Percentiles rank a stretch among this genome's conserved stretches.
Evolutionary conservation across 2,113 vertebrate species (phyloP).

Genomic region (Gambusia holbrooki): DNA sequence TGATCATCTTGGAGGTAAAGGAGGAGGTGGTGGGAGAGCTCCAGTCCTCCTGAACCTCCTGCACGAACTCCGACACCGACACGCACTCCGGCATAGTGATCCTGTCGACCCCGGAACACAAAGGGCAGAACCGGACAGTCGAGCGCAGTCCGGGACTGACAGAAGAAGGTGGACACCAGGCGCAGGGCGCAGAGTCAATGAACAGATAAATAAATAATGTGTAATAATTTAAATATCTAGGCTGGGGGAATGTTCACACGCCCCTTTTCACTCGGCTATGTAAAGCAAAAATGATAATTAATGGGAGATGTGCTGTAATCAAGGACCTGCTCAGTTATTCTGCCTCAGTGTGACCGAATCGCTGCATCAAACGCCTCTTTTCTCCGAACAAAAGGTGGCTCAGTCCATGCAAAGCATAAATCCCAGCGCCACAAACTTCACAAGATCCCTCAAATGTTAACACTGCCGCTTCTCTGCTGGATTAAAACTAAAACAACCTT

Average conservation of each 20-base stretch:
- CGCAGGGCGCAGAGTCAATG: not conserved
- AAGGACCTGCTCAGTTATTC: conserved; percentile 14
- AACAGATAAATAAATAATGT: not conserved
- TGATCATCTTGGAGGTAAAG: conserved; percentile 72
- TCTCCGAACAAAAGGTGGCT: conserved; percentile 53
- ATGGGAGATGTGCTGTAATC: not conserved
- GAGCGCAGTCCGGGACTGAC: conserved; percentile 14
- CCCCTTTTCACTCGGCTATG: not conserved
- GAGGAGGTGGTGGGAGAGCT: conserved; percentile 74
- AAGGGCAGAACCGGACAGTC: conserved; percentile 5
- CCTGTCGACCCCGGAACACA: not conserved
- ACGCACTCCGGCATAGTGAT: conserved; percentile 69
- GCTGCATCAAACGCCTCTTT: conserved; percentile 51
- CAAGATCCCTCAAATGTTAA: not conserved
- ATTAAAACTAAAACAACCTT: not conserved
- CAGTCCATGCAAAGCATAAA: conserved; percentile 5
- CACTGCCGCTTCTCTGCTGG: not conserved
- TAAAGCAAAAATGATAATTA: not conserved
- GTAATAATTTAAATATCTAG: not conserved
- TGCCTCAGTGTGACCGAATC: conserved; percentile 40
- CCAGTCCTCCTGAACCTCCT: conserved; percentile 76
- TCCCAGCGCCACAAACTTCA: not conserved
- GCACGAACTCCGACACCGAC: conserved; percentile 64
- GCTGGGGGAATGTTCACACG: not conserved
- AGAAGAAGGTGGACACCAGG: conserved; percentile 10